phyloP scores from a whole-genome alignment of 2,888 invertebrate species.

The Nemurella pictetii region DNA sequence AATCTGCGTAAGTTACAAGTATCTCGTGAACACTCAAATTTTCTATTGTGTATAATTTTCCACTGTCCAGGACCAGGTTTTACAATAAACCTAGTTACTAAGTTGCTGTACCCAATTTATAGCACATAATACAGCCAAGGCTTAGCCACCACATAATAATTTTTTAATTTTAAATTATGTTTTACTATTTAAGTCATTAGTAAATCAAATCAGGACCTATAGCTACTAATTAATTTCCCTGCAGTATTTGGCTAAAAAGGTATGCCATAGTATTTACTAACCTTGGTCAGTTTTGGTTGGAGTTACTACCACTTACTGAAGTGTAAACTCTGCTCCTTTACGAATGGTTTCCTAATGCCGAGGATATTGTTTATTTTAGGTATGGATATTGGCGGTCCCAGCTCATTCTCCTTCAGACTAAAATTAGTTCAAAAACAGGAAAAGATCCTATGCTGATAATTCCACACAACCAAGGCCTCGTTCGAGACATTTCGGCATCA shows the following conservation, averaged over 20 bases:
- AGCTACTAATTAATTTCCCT: too few relatives aligned
- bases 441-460: conserved; percentile 63
- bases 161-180: too few relatives aligned
- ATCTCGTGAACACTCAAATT: not conserved
- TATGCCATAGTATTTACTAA: too few relatives aligned
- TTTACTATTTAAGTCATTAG: not conserved
- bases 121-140: too few relatives aligned
- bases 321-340: too few relatives aligned
- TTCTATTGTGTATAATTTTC: too few relatives aligned
- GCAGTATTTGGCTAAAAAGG: too few relatives aligned
- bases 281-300: too few relatives aligned
- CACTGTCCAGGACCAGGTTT: too few relatives aligned
- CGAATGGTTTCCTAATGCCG: not conserved
- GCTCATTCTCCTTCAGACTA: conserved; percentile 65
- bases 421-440: conserved; percentile 68
- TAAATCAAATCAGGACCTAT: not conserved
- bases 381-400: conserved; percentile 71
- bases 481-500: conserved; percentile 48
- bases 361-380: conserved; percentile 39
- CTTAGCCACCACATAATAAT: too few relatives aligned
- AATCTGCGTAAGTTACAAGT: conserved; percentile 57
- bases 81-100: not conserved
- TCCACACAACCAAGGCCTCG: conserved; percentile 62
- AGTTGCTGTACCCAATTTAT: too few relatives aligned
- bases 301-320: too few relatives aligned